Conservation (phyloP, 2,888 invertebrate species). For the Operophtera brumata region DNA sequence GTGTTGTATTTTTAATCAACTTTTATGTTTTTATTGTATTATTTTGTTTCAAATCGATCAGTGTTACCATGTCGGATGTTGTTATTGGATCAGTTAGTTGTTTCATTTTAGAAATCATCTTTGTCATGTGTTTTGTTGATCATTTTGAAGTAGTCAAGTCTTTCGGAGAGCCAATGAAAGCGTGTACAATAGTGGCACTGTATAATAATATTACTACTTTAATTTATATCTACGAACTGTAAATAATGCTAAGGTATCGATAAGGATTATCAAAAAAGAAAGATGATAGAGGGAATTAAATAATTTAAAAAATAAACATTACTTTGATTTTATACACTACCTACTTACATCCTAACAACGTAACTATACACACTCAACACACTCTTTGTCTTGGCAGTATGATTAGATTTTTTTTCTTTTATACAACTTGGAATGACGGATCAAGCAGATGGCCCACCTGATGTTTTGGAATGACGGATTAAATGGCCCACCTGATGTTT, state of each 20-base stretch:
- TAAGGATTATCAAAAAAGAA: constrained; percentile 76
- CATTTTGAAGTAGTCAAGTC: constrained; percentile 63
- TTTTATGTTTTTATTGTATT: constrained; percentile 45
- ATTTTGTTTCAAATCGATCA: constrained; percentile 57
- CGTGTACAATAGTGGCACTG: constrained; percentile 76
- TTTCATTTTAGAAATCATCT: constrained; percentile 41
- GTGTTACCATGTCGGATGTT: constrained; percentile 57
- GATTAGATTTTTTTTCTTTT: no score
- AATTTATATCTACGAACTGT: constrained; percentile 80
- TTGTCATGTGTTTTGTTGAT: constrained; percentile 38
- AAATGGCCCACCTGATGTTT: no score
- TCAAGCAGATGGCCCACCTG: no score
- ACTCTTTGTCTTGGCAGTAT: no score
- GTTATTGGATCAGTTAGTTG: constrained; percentile 41
- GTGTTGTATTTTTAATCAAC: constrained; percentile 71
- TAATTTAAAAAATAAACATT: constrained; percentile 57
- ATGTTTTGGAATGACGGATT: no score
- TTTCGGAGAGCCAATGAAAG: constrained; percentile 62
- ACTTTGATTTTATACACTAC: constrained; percentile 49
- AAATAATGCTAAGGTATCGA: constrained; percentile 74
- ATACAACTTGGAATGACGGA: no score
- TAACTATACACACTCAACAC: no score
- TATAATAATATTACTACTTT: constrained; percentile 75
- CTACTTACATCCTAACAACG: background rate
- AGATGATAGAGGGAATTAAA: constrained; percentile 77